phyloP scores from a whole-genome alignment of 2,888 invertebrate species.

The Diarsia rubi region DNA sequence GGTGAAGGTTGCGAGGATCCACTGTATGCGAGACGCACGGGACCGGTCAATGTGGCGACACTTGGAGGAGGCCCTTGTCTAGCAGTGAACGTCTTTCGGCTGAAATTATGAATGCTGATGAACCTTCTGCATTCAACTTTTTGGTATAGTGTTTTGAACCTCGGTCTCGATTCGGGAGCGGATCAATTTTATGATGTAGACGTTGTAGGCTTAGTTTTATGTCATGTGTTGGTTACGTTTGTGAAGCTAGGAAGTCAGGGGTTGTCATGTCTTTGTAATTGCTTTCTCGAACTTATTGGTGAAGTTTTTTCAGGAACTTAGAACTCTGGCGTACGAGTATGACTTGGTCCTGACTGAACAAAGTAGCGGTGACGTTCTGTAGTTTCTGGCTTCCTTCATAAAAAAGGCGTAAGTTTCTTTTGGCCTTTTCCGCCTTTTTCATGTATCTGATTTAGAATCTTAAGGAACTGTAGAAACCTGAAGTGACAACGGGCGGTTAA shows the following conservation, averaged over 20 bases:
- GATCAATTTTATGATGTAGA: constrained; percentile 79
- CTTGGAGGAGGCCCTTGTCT: too few species aligned
- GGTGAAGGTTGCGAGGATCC: too few species aligned
- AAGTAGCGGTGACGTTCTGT: neutral
- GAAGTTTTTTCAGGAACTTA: neutral
- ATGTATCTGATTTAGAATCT: too few species aligned
- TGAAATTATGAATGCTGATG: too few species aligned
- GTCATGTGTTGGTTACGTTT: constrained; percentile 69
- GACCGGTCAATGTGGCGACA: too few species aligned
- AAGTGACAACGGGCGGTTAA: neutral
- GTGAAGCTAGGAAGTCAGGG: constrained; percentile 65
- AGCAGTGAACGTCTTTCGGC: too few species aligned
- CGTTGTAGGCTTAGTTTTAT: constrained; percentile 74
- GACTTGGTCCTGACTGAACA: neutral
- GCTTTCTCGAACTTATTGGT: neutral
- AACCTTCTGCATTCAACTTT: neutral
- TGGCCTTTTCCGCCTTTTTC: too few species aligned
- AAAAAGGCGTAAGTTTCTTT: too few species aligned
- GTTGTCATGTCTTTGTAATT: neutral
- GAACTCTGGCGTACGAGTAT: neutral
- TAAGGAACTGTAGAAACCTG: too few species aligned
- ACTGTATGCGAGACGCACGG: too few species aligned
- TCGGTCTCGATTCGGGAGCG: constrained; percentile 65
- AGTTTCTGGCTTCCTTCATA: too few species aligned
- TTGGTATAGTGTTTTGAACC: constrained; percentile 39